A percentile compares a stretch with the other conserved stretches of the same genome.
Evolutionary conservation across 2,888 invertebrate species (phyloP).

Genomic region (Macrophya annulata): DNA sequence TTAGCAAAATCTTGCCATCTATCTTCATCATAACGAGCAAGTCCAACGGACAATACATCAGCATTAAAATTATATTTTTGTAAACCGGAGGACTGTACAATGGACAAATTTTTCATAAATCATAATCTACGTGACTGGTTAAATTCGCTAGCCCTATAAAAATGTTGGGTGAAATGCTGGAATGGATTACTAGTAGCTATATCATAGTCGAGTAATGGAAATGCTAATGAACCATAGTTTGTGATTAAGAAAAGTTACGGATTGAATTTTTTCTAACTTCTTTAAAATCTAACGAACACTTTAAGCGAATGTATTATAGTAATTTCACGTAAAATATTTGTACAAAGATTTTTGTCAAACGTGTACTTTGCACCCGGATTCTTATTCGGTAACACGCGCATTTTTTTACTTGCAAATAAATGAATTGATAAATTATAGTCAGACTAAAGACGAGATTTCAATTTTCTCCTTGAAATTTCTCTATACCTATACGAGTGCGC

Average conservation of each 20-base stretch:
- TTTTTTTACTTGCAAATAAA: slow-evolving; percentile 27
- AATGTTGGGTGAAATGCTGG: background rate
- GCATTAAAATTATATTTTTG: background rate
- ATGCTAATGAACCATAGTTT: background rate
- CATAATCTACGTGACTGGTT: too few relatives aligned
- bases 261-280: background rate
- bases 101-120: background rate
- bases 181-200: background rate
- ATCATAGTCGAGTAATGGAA: background rate
- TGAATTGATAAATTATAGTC: slow-evolving; percentile 43
- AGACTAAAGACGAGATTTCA: background rate
- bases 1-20: background rate
- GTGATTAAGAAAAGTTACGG: background rate
- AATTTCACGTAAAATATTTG: background rate
- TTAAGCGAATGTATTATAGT: background rate
- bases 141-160: background rate
- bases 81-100: background rate
- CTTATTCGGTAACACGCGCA: background rate
- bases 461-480: slow-evolving; percentile 46
- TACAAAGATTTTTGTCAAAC: background rate
- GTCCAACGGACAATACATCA: background rate
- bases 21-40: background rate
- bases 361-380: slow-evolving; percentile 22
- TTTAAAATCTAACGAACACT: background rate
- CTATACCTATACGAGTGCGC: slow-evolving; percentile 14